Base-by-base conservation (phyloP, 2,113 vertebrate genomes). In the Egretta garzetta region DNA sequence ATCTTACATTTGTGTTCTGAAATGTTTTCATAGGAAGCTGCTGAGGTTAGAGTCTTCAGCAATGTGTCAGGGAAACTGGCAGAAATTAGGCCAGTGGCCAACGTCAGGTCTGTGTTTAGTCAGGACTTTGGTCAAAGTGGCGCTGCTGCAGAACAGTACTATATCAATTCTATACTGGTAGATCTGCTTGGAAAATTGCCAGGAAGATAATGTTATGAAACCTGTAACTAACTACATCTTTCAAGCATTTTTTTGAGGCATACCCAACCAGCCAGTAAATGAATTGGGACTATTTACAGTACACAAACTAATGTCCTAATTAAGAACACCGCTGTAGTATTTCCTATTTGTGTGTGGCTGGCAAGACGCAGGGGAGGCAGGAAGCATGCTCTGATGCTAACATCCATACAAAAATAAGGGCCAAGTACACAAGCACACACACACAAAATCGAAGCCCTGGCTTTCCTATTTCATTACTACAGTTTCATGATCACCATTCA, bases 281-380 rank as follows among this genome's bases (percentile, higher is more conserved):
- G 4, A 80, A 64, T n/a, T 35, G 28, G 14, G 19, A 49, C 24
- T 5, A 4, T 4, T 33, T 60, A 41, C 1, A 0, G 14, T 37
- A n/a, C n/a, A 63, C 9, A 80, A 88, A 55, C 8, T 73, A 12
- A 22, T n/a, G 5, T 37, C 26, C 30, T 58, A 63, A 85, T 62
- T 77, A 58, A 8, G 33, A 64, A 64, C 18, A 67, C 9, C 1
- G 0, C 4, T 62, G 30, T 14, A 71, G 6, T 15, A 60, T 76
- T 88, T 80, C 30, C 50, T 64, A 58, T 18, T 11, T 9, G 1
- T 24, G 23, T 41, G 26, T 52, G 39, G 24, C 39, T 55, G 41
- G 20, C 19, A 60, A 76, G 55, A 32, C 1, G 2, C 37, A n/a
- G 30, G 73, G 24, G 27, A 62, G 45, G 49, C 70, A 73, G 59